Evolutionary conservation across 1,140 invertebrate species (phyloP).

Genomic region (Drosophila yakuba): DNA sequence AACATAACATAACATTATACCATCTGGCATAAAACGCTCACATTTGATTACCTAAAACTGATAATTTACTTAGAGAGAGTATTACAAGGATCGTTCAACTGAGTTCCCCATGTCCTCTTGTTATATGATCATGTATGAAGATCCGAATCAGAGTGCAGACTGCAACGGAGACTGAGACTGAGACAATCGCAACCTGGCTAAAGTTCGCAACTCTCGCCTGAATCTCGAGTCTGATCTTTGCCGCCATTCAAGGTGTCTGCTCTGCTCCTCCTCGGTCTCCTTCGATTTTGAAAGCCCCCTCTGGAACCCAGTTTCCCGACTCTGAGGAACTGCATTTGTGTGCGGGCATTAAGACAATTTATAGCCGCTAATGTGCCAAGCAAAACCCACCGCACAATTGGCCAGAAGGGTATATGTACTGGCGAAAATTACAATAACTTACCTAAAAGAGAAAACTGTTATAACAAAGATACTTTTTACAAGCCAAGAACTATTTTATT

Average conservation of each 20-base stretch:
- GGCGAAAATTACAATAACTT: background rate
- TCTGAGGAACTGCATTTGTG: conserved; percentile 35
- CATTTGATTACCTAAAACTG: background rate
- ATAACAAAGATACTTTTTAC: no score
- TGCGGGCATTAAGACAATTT: conserved; percentile 81
- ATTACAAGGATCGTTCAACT: background rate
- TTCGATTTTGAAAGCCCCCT: conserved; percentile 3
- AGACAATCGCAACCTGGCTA: conserved; percentile 58
- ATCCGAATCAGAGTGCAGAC: conserved; percentile 67
- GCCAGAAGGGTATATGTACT: conserved; percentile 38
- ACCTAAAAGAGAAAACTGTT: background rate
- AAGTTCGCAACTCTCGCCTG: conserved; percentile 54
- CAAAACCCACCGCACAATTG: conserved; percentile 76
- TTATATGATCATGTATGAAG: conserved; percentile 77
- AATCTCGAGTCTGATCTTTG: conserved; percentile 76
- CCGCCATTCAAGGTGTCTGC: conserved; percentile 77
- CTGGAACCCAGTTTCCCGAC: conserved; percentile 3
- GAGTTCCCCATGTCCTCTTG: conserved; percentile 9
- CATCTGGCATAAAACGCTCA: no score
- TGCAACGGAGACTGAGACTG: conserved; percentile 38
- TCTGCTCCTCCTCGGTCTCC: conserved; percentile 27
- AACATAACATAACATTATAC: no score
- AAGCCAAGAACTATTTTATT: no score
- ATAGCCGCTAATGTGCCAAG: conserved; percentile 83
- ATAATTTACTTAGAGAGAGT: conserved; percentile 2